Evolutionary conservation across 2,888 invertebrate genomes (phyloP).

Genomic region (Rapana venosa): DNA sequence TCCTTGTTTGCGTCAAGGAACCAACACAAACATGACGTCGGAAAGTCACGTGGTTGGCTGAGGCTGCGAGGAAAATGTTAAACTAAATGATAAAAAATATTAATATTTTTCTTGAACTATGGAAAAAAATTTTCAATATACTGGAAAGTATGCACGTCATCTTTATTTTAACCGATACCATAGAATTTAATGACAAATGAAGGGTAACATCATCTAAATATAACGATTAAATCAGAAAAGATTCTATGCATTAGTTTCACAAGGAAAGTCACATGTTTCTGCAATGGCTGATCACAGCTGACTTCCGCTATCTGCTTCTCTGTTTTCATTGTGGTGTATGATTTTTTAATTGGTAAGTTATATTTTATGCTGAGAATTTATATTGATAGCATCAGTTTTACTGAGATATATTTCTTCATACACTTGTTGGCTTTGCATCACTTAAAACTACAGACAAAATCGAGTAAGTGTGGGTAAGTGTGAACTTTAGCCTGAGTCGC

Average conservation of each 20-base stretch:
- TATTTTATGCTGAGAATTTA: too few relatives aligned
- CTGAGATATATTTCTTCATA: too few relatives aligned
- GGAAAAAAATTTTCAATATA: too few relatives aligned
- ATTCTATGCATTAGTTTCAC: constrained; percentile 8
- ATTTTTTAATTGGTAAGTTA: background rate
- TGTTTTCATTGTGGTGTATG: background rate
- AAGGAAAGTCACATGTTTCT: constrained; percentile 36
- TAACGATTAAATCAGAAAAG: background rate
- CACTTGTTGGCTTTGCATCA: too few relatives aligned
- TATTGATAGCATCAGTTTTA: too few relatives aligned
- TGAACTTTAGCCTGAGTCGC: too few relatives aligned
- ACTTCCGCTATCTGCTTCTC: constrained; percentile 18
- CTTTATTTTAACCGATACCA: too few relatives aligned
- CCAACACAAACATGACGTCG: constrained; percentile 71
- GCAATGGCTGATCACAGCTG: constrained; percentile 36
- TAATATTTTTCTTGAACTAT: background rate
- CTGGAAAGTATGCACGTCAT: too few relatives aligned
- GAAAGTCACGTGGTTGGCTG: constrained; percentile 61
- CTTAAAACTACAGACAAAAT: background rate
- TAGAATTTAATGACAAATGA: too few relatives aligned
- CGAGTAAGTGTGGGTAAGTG: too few relatives aligned
- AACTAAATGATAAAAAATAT: constrained; percentile 51
- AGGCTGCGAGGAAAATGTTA: constrained; percentile 42
- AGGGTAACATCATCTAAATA: too few relatives aligned
- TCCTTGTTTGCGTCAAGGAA: constrained; percentile 72